Conservation (phyloP, 2,113 vertebrate genomes). For the Ptilorrhoa leucosticta region DNA sequence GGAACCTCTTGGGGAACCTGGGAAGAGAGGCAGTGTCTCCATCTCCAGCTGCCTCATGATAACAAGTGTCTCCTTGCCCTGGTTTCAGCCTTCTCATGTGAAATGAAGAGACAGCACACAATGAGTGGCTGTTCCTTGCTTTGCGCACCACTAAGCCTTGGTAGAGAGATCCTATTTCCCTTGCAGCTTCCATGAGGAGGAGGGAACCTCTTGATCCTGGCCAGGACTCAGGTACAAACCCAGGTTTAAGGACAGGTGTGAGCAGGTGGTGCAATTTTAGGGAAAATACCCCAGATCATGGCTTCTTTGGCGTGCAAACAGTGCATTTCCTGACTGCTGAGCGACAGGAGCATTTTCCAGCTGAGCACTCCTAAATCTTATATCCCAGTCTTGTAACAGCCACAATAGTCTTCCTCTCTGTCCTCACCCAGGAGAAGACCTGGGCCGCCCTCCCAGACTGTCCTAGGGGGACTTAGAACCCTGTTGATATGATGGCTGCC, state of each 20-base stretch:
- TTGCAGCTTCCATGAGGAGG: neutral
- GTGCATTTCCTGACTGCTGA: neutral
- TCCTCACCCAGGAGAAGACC: neutral
- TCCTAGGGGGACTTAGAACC: neutral
- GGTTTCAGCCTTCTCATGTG: neutral
- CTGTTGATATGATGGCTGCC: rapidly evolving
- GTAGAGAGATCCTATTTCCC: neutral
- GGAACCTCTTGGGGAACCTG: neutral
- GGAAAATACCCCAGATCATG: neutral
- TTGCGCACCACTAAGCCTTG: neutral
- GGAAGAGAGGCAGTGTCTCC: neutral
- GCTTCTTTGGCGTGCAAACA: neutral
- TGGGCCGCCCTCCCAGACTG: neutral
- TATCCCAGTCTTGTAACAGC: neutral
- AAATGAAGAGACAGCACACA: neutral
- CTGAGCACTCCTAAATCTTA: neutral
- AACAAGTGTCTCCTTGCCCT: neutral
- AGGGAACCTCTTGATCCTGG: neutral
- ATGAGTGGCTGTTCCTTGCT: neutral
- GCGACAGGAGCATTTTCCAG: neutral
- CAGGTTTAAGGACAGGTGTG: neutral
- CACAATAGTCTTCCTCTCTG: neutral
- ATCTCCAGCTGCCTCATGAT: neutral
- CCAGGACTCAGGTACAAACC: neutral
- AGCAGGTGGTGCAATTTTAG: neutral